Conservation (phyloP, 2,888 invertebrate species). For the Heterodera filipjevi region DNA sequence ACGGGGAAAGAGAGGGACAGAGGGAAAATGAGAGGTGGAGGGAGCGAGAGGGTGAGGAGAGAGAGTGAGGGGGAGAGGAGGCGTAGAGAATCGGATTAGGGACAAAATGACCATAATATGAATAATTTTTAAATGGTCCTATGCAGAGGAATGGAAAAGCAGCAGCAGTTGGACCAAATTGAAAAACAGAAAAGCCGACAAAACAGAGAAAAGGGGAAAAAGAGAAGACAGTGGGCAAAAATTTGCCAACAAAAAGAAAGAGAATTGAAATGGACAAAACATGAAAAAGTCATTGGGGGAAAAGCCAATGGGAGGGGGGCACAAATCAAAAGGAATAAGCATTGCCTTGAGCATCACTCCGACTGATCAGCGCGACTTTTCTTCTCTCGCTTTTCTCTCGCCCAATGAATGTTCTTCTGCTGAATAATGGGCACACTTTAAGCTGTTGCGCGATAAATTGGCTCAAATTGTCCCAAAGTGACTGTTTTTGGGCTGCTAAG, state of each 20-base stretch:
- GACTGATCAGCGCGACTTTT: background rate
- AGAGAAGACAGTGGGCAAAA: too few relatives aligned
- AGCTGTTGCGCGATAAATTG: background rate
- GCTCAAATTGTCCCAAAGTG: slow-evolving; percentile 7
- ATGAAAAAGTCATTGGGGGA: too few relatives aligned
- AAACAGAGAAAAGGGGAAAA: background rate
- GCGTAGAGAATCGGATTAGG: background rate
- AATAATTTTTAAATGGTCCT: background rate
- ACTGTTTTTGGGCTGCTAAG: slow-evolving; percentile 4
- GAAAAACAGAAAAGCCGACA: background rate
- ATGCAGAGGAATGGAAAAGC: background rate
- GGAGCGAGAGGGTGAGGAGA: too few relatives aligned
- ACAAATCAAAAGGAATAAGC: too few relatives aligned
- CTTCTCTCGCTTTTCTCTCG: background rate
- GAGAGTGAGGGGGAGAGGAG: background rate
- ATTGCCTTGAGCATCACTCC: too few relatives aligned
- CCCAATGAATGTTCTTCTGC: background rate
- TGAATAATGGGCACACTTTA: background rate
- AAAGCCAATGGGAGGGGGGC: too few relatives aligned
- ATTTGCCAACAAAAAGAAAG: too few relatives aligned
- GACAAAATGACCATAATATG: background rate
- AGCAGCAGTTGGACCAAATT: background rate
- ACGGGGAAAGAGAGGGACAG: too few relatives aligned
- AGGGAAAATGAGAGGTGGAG: too few relatives aligned
- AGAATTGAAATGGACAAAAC: too few relatives aligned